A percentile compares a stretch with the other conserved stretches of the same genome.
Conservation (phyloP, 2,888 invertebrate species). For the Phania funesta region DNA sequence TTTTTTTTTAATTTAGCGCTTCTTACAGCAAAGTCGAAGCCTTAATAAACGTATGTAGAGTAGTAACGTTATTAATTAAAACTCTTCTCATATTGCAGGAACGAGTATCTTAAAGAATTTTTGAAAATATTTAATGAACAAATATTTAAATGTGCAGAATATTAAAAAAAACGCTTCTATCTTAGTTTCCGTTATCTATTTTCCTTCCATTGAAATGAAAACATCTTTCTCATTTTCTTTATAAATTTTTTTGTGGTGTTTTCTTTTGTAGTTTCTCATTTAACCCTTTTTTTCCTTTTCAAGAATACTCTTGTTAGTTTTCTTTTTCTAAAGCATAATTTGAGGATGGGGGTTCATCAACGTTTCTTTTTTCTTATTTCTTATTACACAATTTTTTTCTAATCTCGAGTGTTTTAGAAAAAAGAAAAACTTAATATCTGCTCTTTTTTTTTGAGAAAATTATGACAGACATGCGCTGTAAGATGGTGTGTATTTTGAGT, state of each 20-base stretch:
- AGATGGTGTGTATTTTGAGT: background rate
- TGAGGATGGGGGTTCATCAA: background rate
- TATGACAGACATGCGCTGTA: slow-evolving; percentile 41
- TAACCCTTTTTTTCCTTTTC: slow-evolving; percentile 37
- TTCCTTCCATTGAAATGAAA: background rate
- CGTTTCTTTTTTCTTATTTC: background rate
- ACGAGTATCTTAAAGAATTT: background rate
- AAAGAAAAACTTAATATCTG: background rate
- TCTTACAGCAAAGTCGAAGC: too few relatives aligned
- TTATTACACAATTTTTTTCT: slow-evolving; percentile 18
- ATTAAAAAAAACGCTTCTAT: too few relatives aligned
- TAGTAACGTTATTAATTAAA: too few relatives aligned
- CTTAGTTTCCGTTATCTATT: too few relatives aligned
- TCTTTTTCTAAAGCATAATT: background rate
- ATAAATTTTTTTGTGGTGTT: background rate
- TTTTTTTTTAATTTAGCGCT: too few relatives aligned
- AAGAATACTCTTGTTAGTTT: background rate
- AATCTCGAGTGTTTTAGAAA: slow-evolving; percentile 18
- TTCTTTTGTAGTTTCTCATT: background rate
- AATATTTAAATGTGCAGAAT: too few relatives aligned
- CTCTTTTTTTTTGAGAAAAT: background rate
- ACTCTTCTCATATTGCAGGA: too few relatives aligned
- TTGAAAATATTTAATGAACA: background rate
- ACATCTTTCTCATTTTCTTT: background rate
- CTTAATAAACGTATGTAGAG: too few relatives aligned